Base-by-base conservation (phyloP, 2,888 invertebrate genomes). In the Cataglyphis livida region DNA sequence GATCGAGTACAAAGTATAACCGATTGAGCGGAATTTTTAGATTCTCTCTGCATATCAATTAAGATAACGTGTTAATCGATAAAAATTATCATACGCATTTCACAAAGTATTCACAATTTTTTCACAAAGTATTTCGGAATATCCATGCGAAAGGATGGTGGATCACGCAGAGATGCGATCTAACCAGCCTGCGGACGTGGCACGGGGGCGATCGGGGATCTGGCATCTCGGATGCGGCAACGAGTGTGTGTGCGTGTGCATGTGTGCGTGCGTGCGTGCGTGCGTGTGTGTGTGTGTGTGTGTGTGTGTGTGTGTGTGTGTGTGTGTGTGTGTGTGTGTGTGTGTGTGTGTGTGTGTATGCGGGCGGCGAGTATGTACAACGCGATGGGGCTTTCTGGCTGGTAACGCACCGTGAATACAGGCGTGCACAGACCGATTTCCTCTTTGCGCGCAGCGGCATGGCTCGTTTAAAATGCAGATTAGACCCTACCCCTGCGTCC, bases 401-500 rank as follows among this genome's bases (percentile, higher is more conserved):
- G 65, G 59, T 85, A 84, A 85, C 76, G 81, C 71, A 66, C 57
- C 70, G 51, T 83, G 83, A 84, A 76, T 75, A 61, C 57, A 81
- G 41, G 59, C 68, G 61, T 62, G 83, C 81, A 81, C 64, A 73
- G 73, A 73, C 59, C 81, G 71, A 81, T 81, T 73, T 41, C 70
- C 57, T 73, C 71, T 66, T 73, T 61, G 73, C 71, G 73, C 62
- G 44, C 38, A 18, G 48, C 57, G 57, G 86, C 76, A 87, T 81
- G 84, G 79, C 88, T 92, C 92, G 92, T 92, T 93, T 92, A 92
- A 93, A 92, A 93, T 93, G 93, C 92, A 92, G 92, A 93, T 93
- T 91, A 92, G 91, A 84, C 87, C 84, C 82, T 87, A 89, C 75
- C 75, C 87, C 87, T 89, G 87, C 57, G 32, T 70, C 83, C 88